phyloP scores from a whole-genome alignment of 2,888 invertebrate species.

The Meloe dianella region DNA sequence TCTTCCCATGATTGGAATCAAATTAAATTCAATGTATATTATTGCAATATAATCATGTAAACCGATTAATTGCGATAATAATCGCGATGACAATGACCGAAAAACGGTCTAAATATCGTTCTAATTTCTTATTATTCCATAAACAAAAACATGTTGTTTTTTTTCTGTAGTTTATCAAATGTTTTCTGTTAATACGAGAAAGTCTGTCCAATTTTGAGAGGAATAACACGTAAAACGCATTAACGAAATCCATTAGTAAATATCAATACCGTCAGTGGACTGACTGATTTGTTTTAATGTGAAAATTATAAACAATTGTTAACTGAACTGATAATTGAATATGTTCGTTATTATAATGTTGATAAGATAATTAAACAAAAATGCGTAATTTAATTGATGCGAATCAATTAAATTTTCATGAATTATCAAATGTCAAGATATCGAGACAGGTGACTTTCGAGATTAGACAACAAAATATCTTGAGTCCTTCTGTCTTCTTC shows the following conservation, averaged over 20 bases:
- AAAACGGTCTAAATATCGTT: no score
- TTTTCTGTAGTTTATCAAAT: background rate
- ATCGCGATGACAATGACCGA: background rate
- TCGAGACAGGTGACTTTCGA: no score
- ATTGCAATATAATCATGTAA: conserved; percentile 2
- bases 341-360: background rate
- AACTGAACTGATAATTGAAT: background rate
- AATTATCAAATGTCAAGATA: no score
- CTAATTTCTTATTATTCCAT: no score
- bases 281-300: conserved; percentile 8
- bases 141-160: background rate
- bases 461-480: no score
- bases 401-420: no score
- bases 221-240: conserved; percentile 12
- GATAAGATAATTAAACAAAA: background rate
- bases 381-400: background rate
- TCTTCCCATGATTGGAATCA: conserved; percentile 9
- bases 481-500: no score
- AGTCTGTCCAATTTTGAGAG: background rate
- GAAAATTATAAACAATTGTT: background rate
- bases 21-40: background rate
- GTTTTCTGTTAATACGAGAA: background rate
- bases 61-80: background rate
- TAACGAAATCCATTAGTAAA: conserved; percentile 1
- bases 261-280: background rate